Conservation (phyloP, 2,797 vertebrate genomes). For the Poeciliopsis infans region DNA sequence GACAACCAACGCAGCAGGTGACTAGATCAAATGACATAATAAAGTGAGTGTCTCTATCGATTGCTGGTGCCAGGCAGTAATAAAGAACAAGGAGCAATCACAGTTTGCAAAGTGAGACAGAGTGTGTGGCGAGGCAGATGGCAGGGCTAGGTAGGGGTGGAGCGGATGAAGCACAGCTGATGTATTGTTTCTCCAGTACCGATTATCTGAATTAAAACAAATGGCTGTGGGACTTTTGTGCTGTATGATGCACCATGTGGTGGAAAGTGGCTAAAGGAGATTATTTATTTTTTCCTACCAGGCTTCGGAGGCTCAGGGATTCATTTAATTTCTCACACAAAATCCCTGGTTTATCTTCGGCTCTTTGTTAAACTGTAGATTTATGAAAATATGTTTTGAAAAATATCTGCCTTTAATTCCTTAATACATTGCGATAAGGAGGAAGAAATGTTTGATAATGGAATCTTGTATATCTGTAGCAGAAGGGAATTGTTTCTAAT, state of each 20-base stretch:
- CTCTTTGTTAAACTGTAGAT: conserved; percentile 15
- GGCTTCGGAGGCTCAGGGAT: conserved; percentile 1
- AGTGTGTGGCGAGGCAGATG: conserved; percentile 37
- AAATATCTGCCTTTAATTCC: conserved; percentile 9
- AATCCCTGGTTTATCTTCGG: not conserved
- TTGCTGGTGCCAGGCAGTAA: conserved; percentile 57
- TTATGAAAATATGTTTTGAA: conserved; percentile 26
- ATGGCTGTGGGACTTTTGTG: conserved; percentile 32
- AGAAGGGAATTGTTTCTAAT: conserved; percentile 8
- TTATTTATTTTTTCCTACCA: conserved; percentile 31
- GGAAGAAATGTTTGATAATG: conserved; percentile 24
- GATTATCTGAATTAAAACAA: conserved; percentile 58
- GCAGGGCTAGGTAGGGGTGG: conserved; percentile 26
- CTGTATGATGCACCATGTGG: conserved; percentile 23
- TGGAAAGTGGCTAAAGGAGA: conserved; percentile 28
- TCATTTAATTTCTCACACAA: conserved; percentile 2
- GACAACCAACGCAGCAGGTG: conserved; percentile 66
- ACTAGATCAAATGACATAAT: conserved; percentile 78
- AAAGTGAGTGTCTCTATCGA: conserved; percentile 73
- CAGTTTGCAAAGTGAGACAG: conserved; percentile 30
- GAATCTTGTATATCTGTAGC: conserved; percentile 2
- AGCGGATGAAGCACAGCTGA: conserved; percentile 36
- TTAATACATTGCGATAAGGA: not conserved
- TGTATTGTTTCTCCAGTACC: conserved; percentile 44
- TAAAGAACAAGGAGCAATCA: conserved; percentile 65